Conservation (phyloP, 2,113 vertebrate species). For the Crypturellus undulatus region DNA sequence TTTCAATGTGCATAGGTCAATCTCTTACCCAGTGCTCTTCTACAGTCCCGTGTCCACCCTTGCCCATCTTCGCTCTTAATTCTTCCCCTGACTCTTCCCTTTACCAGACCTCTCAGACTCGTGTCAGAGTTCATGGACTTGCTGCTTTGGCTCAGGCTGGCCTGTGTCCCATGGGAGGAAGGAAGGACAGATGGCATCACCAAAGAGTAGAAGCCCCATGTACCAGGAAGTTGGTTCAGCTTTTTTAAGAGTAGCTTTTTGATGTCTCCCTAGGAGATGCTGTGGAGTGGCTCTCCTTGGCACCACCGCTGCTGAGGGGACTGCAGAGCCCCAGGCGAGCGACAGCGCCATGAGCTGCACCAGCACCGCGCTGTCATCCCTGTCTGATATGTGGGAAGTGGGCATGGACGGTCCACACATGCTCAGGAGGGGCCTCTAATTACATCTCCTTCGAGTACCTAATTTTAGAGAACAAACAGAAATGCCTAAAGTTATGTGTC, state of each 20-base stretch:
- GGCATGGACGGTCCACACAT: neutral
- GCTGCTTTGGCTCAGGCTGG: neutral
- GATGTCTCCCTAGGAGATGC: neutral
- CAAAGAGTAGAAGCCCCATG: neutral
- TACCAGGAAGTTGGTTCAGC: neutral
- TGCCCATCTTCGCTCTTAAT: neutral
- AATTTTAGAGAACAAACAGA: neutral
- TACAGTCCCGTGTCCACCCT: neutral
- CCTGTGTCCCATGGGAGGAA: neutral
- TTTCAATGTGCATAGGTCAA: neutral
- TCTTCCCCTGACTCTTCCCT: neutral
- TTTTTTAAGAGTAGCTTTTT: neutral
- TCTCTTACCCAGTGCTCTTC: neutral
- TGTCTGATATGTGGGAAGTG: neutral
- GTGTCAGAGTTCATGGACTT: fast-evolving
- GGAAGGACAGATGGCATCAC: neutral
- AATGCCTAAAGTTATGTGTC: neutral
- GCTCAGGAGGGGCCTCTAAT: neutral
- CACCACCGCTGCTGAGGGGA: neutral
- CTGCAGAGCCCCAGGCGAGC: fast-evolving
- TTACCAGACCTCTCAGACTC: neutral
- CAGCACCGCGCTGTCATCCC: neutral
- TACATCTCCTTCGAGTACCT: neutral
- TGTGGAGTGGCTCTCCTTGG: neutral
- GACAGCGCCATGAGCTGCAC: neutral